Percentiles rank a stretch among this genome's conserved stretches.
Evolutionary conservation across 2,113 vertebrate species (phyloP).

Genomic region (Protobothrops mucrosquamatus): DNA sequence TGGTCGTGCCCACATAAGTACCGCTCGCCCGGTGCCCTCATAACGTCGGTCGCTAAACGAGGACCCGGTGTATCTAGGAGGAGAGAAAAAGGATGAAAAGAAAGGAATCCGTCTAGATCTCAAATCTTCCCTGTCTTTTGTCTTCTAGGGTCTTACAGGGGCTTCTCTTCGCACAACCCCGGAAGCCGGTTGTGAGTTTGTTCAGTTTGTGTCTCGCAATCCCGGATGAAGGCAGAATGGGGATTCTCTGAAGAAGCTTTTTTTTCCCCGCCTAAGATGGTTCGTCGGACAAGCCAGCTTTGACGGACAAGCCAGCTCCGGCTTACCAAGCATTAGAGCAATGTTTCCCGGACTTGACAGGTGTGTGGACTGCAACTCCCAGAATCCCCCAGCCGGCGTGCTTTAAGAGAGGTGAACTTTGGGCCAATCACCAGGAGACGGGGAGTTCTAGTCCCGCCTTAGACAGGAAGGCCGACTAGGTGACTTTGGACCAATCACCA

Average conservation of each 20-base stretch:
- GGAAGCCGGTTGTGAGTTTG: background rate
- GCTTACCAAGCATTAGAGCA: too few relatives aligned
- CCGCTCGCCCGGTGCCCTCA: accelerated
- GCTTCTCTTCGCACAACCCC: too few relatives aligned
- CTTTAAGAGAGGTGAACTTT: background rate
- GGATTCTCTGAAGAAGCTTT: background rate
- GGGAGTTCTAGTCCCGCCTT: background rate
- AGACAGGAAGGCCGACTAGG: background rate
- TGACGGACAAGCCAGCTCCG: too few relatives aligned
- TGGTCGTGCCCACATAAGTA: background rate
- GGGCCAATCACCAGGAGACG: too few relatives aligned
- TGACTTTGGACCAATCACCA: too few relatives aligned
- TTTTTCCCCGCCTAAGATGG: background rate
- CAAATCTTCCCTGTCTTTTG: background rate
- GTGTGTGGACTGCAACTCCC: background rate
- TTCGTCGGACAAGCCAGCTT: background rate
- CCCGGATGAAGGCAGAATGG: too few relatives aligned
- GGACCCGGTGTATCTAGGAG: background rate
- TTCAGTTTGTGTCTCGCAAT: background rate
- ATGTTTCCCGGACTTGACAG: too few relatives aligned
- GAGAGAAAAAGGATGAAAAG: background rate
- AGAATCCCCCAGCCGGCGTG: background rate
- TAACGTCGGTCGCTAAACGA: background rate
- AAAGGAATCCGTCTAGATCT: background rate
- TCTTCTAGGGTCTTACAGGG: background rate